Evolutionary conservation across 2,113 vertebrate species (phyloP).

Genomic region (Sapayoa aenigma): DNA sequence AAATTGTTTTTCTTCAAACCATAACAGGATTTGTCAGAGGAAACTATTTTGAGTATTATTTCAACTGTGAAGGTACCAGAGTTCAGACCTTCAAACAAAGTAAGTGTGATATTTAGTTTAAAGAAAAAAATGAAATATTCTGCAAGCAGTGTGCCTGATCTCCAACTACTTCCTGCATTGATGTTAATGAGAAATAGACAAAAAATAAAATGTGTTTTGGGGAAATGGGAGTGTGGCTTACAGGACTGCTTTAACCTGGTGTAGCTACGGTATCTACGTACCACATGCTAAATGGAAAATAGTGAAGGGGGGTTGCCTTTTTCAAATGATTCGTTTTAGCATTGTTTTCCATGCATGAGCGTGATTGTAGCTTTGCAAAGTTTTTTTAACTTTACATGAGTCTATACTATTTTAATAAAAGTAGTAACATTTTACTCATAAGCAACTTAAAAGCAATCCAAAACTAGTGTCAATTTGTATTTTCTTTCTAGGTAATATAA

Average conservation of each 20-base stretch:
- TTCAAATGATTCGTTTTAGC: background rate
- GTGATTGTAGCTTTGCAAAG: background rate
- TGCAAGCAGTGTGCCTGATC: background rate
- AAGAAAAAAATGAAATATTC: background rate
- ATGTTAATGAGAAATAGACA: background rate
- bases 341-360: background rate
- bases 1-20: slow-evolving; percentile 22
- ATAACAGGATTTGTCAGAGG: slow-evolving; percentile 82
- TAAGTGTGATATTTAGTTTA: slow-evolving; percentile 47
- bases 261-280: background rate
- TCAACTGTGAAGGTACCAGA: slow-evolving; percentile 84
- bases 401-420: background rate
- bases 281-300: background rate
- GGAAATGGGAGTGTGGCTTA: background rate
- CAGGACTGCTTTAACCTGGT: background rate
- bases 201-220: background rate
- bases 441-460: background rate
- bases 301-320: background rate
- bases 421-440: background rate
- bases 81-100: slow-evolving; percentile 92
- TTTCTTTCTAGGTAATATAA: background rate
- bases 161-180: background rate
- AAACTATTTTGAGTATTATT: slow-evolving; percentile 78
- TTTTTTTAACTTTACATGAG: background rate
- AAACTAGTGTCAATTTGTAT: background rate